Conservation (phyloP, 37 sponge, comb jelly and placozoan genomes). For the Agelas oroides region DNA sequence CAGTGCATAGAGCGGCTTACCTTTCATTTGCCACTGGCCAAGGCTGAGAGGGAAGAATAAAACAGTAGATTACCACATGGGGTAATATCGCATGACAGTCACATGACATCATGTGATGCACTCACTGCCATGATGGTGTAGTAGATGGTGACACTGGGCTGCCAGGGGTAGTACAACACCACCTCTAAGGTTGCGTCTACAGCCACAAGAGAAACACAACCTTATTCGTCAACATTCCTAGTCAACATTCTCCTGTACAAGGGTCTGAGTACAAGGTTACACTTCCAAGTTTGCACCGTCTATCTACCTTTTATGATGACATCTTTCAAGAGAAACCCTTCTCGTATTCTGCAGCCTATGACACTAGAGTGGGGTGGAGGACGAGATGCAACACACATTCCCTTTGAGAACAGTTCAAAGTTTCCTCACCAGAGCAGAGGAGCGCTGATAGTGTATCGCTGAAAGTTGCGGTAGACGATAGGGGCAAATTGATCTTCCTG, state of each 20-base stretch:
- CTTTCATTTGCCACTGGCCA: slow-evolving; percentile 38
- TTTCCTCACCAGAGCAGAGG: slow-evolving; percentile 50
- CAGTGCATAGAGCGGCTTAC: not conserved
- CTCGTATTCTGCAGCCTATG: slow-evolving; percentile 72
- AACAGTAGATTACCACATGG: not conserved
- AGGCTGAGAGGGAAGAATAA: not conserved
- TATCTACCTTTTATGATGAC: slow-evolving; percentile 47
- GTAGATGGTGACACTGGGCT: slow-evolving; percentile 69
- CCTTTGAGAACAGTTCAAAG: not conserved
- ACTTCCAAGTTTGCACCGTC: no score
- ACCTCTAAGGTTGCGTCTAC: slow-evolving; percentile 53
- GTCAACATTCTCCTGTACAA: not conserved
- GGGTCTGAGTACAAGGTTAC: no score
- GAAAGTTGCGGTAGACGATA: slow-evolving; percentile 5
- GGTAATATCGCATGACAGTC: not conserved
- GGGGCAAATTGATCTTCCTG: slow-evolving; percentile 47
- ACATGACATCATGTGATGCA: not conserved
- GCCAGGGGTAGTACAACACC: slow-evolving; percentile 56
- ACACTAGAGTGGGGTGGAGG: slow-evolving; percentile 60
- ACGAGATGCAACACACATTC: not conserved
- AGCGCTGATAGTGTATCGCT: slow-evolving; percentile 30
- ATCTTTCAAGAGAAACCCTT: slow-evolving; percentile 66
- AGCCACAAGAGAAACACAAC: not conserved
- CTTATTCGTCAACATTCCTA: no score
- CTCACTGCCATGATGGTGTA: slow-evolving; percentile 68